A percentile compares a stretch with the other conserved stretches of the same genome.
These are phyloP conservation scores for Coracias cyanogaster DNA, from an alignment of 2,797 vertebrate species.

Conservation along the genomic window DNA sequence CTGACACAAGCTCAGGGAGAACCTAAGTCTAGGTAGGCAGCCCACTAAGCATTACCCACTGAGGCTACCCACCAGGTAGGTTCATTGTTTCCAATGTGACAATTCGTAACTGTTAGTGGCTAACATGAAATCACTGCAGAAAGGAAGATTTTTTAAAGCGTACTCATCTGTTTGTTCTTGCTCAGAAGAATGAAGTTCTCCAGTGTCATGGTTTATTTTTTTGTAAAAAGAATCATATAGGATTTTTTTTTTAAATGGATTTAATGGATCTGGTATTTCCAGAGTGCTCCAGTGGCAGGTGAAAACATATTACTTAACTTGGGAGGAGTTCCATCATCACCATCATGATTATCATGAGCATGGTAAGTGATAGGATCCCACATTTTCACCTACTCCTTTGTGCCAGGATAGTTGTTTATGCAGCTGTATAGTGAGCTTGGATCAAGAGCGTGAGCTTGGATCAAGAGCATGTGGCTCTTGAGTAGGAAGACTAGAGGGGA, in stretches of 20 bases:
- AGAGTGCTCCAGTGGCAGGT: not conserved
- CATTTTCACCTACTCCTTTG: not conserved
- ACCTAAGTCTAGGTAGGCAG: not conserved
- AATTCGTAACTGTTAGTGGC: not conserved
- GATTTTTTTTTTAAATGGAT: not conserved
- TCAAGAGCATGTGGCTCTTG: accelerated
- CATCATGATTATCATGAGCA: not conserved
- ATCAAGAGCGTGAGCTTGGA: not conserved
- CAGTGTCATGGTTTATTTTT: not conserved
- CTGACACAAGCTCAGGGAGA: not conserved
- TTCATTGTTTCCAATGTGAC: not conserved
- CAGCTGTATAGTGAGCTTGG: not conserved
- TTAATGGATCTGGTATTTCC: not conserved
- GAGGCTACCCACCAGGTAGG: not conserved
- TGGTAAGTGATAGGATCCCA: not conserved
- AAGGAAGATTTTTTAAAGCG: not conserved
- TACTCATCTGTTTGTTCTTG: not conserved
- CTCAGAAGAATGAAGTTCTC: not conserved
- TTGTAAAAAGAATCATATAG: not conserved
- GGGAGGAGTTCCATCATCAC: not conserved
- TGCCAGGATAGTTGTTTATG: not conserved
- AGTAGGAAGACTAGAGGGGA: not conserved
- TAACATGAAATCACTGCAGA: not conserved
- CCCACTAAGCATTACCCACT: not conserved
- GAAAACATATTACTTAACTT: not conserved